Conservation (phyloP, 2,888 invertebrate species). For the Sympetrum striolatum region DNA sequence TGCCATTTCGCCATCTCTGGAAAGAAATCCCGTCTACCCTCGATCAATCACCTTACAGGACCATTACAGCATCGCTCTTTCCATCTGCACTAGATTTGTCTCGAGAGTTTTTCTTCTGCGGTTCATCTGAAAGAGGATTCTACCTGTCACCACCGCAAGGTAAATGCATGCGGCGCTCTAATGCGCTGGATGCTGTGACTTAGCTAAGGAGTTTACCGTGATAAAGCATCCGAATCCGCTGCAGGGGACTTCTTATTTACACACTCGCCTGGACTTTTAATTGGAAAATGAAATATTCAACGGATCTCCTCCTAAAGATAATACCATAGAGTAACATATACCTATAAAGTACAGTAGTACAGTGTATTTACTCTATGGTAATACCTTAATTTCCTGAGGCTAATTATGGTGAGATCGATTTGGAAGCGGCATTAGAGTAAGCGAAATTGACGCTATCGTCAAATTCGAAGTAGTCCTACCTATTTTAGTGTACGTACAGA, state of each 20-base stretch:
- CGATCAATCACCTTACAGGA: background rate
- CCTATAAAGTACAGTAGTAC: no score
- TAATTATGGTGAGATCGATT: no score
- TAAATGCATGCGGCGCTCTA: background rate
- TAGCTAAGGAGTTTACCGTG: background rate
- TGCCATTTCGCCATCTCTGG: background rate
- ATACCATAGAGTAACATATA: no score
- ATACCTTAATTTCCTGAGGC: no score
- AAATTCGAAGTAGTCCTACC: no score
- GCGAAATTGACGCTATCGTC: no score
- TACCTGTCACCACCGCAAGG: background rate
- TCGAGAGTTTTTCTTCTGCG: background rate
- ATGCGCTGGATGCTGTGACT: background rate
- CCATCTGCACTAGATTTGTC: background rate
- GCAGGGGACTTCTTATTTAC: background rate
- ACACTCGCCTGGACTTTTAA: background rate
- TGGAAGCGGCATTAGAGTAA: no score
- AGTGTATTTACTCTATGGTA: no score
- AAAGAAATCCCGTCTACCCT: background rate
- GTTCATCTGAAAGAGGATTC: background rate
- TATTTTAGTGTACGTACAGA: no score
- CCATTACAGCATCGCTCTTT: background rate
- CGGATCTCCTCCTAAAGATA: background rate
- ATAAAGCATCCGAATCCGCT: background rate
- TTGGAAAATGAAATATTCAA: background rate